Evolutionary conservation across 2,797 vertebrate genomes (phyloP).

Genomic region (Enteromius unitaeniatus): DNA sequence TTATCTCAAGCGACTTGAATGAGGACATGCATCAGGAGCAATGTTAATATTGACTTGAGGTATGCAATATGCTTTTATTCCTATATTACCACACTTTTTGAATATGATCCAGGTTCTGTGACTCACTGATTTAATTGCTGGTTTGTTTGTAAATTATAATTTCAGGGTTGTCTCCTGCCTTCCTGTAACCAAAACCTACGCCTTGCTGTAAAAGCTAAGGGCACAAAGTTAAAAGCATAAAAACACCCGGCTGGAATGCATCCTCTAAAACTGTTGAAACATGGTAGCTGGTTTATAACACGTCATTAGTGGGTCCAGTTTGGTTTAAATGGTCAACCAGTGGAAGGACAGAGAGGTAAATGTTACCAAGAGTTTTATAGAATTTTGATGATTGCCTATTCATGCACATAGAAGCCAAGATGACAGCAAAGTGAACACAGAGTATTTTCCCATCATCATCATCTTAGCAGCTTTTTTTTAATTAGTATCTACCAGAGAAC

Average conservation of each 20-base stretch:
- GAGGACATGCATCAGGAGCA: neutral
- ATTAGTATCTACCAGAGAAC: neutral
- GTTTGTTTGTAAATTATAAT: neutral
- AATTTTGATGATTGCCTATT: neutral
- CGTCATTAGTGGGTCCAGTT: neutral
- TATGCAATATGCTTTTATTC: neutral
- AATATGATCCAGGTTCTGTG: neutral
- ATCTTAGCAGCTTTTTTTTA: no score
- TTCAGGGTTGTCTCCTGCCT: neutral
- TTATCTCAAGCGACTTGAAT: no score
- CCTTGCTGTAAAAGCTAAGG: conserved; percentile 15
- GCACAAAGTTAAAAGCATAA: neutral
- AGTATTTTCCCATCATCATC: neutral
- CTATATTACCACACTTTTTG: neutral
- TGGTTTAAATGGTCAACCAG: neutral
- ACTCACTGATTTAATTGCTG: conserved; percentile 3
- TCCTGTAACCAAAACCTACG: neutral
- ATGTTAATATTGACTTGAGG: neutral
- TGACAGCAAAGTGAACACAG: neutral
- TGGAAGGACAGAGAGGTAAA: neutral
- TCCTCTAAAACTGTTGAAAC: neutral
- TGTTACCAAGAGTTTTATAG: neutral
- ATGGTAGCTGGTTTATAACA: neutral
- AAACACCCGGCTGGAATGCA: neutral
- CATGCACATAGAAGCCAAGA: neutral